Evolutionary conservation across 2,797 vertebrate species (phyloP).

Genomic region (Danio albolineatus): DNA sequence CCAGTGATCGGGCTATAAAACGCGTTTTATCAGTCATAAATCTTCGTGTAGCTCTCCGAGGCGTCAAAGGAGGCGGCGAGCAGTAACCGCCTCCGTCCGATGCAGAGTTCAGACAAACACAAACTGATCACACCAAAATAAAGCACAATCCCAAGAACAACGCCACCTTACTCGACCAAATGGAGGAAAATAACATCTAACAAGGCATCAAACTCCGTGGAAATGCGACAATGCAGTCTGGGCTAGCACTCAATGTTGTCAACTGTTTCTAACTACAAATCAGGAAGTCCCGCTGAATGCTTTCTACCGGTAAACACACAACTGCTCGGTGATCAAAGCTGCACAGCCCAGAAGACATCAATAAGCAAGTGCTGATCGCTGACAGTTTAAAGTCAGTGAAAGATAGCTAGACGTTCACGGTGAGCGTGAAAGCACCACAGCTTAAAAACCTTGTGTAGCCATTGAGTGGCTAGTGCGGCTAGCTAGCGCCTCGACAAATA

Average conservation of each 20-base stretch:
- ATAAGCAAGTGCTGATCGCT: neutral
- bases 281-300: constrained; percentile 58
- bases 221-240: neutral
- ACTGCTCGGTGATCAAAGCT: constrained; percentile 16
- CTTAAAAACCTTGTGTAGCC: constrained; percentile 26
- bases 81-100: constrained; percentile 20
- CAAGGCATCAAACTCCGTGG: neutral
- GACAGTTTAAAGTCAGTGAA: neutral
- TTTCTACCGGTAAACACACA: constrained; percentile 45
- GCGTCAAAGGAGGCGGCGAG: neutral
- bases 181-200: neutral
- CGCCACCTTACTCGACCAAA: neutral
- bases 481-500: constrained; percentile 32
- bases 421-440: neutral
- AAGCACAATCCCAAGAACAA: neutral
- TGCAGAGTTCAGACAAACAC: constrained; percentile 1
- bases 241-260: neutral
- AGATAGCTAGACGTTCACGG: neutral
- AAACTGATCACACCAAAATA: constrained; percentile 6
- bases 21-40: neutral
- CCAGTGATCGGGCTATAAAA: neutral
- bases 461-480: constrained; percentile 17
- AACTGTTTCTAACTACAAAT: constrained; percentile 35
- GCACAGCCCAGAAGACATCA: neutral
- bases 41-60: neutral